Evolutionary conservation across 2,888 invertebrate species (phyloP).

Genomic region (Euzetes globulus): DNA sequence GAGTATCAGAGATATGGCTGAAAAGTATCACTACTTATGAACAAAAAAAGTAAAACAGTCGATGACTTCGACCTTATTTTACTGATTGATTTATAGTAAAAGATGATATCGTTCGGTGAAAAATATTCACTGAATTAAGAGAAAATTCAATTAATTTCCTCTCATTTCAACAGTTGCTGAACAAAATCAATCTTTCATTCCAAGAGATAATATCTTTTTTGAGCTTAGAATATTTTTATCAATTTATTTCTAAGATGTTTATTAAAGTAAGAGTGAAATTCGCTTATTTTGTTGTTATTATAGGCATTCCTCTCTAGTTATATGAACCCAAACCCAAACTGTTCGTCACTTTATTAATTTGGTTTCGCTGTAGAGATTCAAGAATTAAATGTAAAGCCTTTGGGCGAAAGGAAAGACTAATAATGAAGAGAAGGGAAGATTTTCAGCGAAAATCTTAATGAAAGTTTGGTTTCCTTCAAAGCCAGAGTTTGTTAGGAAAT

Average conservation of each 20-base stretch:
- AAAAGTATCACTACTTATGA: not conserved
- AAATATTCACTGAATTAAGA: not conserved
- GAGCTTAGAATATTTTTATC: not conserved
- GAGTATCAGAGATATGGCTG: not conserved
- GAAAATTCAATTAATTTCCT: constrained; percentile 6
- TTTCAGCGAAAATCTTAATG: not conserved
- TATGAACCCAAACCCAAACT: not conserved
- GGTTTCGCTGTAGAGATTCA: not conserved
- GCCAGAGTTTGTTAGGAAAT: not conserved
- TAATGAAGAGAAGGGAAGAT: not conserved
- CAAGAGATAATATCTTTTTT: not conserved
- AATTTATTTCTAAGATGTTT: not conserved
- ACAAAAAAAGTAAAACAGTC: not conserved
- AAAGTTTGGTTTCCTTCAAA: not conserved
- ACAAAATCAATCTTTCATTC: constrained; percentile 14
- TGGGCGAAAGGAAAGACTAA: not conserved
- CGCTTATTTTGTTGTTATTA: not conserved
- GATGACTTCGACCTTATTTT: not conserved
- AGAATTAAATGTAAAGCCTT: constrained; percentile 8
- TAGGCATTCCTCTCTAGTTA: not conserved
- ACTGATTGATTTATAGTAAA: not conserved
- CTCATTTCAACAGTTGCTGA: not conserved
- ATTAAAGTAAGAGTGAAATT: not conserved
- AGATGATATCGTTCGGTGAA: not conserved
- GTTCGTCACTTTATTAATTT: constrained; percentile 17